A percentile compares a stretch with the other conserved stretches of the same genome.
Evolutionary conservation across 1,140 invertebrate species (phyloP).

Genomic region (Drosophila ogumai): DNA sequence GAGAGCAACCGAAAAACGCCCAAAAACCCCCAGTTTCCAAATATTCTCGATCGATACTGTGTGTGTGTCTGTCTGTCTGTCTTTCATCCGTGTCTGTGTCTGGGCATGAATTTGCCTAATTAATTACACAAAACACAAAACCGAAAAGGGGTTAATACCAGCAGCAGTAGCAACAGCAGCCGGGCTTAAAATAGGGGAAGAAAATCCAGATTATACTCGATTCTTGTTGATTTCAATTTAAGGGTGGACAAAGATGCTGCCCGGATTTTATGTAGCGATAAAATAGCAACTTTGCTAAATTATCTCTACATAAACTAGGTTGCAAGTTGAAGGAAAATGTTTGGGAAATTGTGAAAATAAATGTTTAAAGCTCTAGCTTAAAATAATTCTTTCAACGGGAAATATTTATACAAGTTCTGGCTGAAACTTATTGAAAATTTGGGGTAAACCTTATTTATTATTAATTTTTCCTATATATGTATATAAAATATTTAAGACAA

Average conservation of each 20-base stretch:
- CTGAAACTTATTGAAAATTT: neutral
- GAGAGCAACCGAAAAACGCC: neutral
- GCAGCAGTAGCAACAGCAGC: constrained; percentile 11
- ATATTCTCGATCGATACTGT: constrained; percentile 35
- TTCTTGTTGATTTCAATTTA: constrained; percentile 15
- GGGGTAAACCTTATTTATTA: too few species aligned
- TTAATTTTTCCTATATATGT: too few species aligned
- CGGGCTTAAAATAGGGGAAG: constrained; percentile 1
- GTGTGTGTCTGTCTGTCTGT: constrained; percentile 15
- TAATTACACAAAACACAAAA: constrained; percentile 72
- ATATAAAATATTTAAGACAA: too few species aligned
- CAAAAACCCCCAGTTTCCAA: neutral
- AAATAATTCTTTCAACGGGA: neutral
- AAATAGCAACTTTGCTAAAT: neutral
- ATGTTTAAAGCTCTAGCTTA: neutral
- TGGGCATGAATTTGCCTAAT: constrained; percentile 77
- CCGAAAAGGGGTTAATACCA: constrained; percentile 25
- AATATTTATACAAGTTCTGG: neutral
- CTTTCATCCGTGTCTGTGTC: constrained; percentile 20
- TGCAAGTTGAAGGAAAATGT: neutral
- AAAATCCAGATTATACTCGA: constrained; percentile 4
- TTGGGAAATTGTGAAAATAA: neutral
- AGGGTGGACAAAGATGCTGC: neutral
- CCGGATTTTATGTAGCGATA: neutral
- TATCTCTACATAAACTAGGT: constrained; percentile 6